Percentiles rank a stretch among this genome's conserved stretches.
Evolutionary conservation across 2,888 invertebrate species (phyloP).

Genomic region (Drosophila nr. fundita): DNA sequence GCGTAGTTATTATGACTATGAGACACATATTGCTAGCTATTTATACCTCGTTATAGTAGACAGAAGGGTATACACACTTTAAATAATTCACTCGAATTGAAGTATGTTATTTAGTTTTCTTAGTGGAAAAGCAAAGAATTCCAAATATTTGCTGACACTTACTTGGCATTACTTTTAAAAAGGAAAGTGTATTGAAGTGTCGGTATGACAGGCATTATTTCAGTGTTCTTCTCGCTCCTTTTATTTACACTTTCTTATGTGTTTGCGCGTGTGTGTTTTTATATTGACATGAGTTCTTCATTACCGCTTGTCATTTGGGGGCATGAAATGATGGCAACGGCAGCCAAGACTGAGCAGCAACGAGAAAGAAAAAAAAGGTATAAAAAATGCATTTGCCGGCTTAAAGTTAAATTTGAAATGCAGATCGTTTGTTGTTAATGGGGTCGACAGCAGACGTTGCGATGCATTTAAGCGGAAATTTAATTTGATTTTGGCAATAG

Average conservation of each 20-base stretch:
- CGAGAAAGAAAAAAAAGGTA: constrained; percentile 8
- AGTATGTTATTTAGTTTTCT: not conserved
- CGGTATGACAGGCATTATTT: not conserved
- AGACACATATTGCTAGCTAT: not conserved
- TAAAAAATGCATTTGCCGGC: constrained; percentile 46
- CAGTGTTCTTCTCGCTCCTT: constrained; percentile 11
- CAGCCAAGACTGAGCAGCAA: constrained; percentile 4
- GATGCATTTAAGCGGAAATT: constrained; percentile 72
- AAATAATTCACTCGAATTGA: too few species aligned
- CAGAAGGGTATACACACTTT: not conserved
- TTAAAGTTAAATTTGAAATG: constrained; percentile 24
- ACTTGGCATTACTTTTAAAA: not conserved
- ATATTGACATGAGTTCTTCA: constrained; percentile 65
- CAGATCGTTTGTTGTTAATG: constrained; percentile 41
- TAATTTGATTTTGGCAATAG: constrained; percentile 67
- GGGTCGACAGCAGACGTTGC: constrained; percentile 33
- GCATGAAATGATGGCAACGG: constrained; percentile 20
- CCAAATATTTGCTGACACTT: too few species aligned
- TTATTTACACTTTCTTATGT: not conserved
- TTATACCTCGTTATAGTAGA: not conserved
- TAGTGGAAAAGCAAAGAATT: not conserved
- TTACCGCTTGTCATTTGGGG: constrained; percentile 50
- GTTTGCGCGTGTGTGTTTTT: constrained; percentile 24
- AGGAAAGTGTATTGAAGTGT: constrained; percentile 3
- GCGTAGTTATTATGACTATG: not conserved